phyloP scores from a whole-genome alignment of 1,140 invertebrate species.

The Whitmania pigra region DNA sequence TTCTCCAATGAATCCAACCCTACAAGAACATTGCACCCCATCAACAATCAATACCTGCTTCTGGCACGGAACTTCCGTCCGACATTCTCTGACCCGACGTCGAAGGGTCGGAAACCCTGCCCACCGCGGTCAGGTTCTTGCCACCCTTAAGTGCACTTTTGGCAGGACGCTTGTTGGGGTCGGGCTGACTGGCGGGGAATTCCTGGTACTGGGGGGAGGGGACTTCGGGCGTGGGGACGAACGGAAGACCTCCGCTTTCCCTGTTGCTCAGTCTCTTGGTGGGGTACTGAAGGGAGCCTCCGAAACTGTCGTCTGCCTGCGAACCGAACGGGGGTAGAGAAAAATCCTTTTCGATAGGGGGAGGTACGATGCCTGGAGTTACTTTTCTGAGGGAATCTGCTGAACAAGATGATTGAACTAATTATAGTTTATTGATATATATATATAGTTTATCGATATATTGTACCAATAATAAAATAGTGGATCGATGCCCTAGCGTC shows the following conservation, averaged over 20 bases:
- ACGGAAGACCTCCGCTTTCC: not conserved
- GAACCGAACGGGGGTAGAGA: not conserved
- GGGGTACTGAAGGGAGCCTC: not conserved
- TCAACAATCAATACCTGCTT: too few species aligned
- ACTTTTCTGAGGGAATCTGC: not conserved
- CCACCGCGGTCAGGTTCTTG: not conserved
- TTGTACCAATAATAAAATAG: too few species aligned
- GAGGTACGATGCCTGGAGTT: not conserved
- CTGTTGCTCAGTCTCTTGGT: not conserved
- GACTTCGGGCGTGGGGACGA: not conserved
- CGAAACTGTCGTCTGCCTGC: not conserved
- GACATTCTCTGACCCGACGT: too few species aligned
- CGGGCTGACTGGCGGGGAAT: slow-evolving; percentile 22
- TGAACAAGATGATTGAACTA: too few species aligned
- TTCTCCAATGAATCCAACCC: too few species aligned
- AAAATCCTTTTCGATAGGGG: not conserved
- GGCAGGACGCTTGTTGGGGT: slow-evolving; percentile 19
- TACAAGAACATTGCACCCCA: not conserved
- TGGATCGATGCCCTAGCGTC: too few species aligned
- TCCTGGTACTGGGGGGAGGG: not conserved
- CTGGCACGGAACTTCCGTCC: too few species aligned
- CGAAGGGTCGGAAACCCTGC: too few species aligned
- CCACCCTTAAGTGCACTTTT: slow-evolving; percentile 25
- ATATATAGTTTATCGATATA: too few species aligned
- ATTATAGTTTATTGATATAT: too few species aligned